Evolutionary conservation across 1,140 invertebrate genomes (phyloP), one percentile per base, ranked within the genome.

Genomic region (Eumaeus atala): DNA sequence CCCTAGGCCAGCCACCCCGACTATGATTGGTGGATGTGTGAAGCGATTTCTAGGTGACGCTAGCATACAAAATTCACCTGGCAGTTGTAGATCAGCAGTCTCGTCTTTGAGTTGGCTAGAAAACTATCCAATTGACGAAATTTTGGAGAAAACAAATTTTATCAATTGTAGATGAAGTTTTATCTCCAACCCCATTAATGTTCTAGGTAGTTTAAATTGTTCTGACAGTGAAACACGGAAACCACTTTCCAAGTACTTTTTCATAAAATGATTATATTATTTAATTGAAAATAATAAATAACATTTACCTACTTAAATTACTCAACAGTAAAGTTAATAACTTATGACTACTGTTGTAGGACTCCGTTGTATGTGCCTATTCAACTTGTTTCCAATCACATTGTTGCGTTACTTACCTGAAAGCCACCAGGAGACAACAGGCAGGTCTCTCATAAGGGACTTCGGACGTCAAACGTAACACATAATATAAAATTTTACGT

Each of bases 1-100:
- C 49, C 36, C 63, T 17, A 64, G 51, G 40, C 62, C 68, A 21
- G 77, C 76, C 10, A 70, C 70, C 14, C 47, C 66, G 33, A 40
- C 61, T 1, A 62, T 77, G 5, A 80, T 84, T 9, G 69, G 69
- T 8, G 70, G n/a, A n/a, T n/a, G n/a, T n/a, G n/a, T n/a, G n/a
- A n/a, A n/a, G 70, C 11, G 57, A 7, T 48, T 58, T 16, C 57
- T 77, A 33, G 34, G 18, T 17, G 64, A 62, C 3, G 64, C 67
- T 14, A 63, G 60, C 16, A 73, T 80, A n/a, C 18, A 74, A 2
- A 63, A 61, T 3, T 53, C 67, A 10, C 59, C 75, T 33, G 74
- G 75, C 17, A 67, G 61, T 50, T 62, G 48, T 53, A 61, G 69
- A 47, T 71, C 73, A 53, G 73, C 71, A 9, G 68, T 74, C 6